Percentiles rank a stretch among this genome's conserved stretches.
phyloP scores from a whole-genome alignment of 2,888 invertebrate species.

The Pardosa pseudoannulata region DNA sequence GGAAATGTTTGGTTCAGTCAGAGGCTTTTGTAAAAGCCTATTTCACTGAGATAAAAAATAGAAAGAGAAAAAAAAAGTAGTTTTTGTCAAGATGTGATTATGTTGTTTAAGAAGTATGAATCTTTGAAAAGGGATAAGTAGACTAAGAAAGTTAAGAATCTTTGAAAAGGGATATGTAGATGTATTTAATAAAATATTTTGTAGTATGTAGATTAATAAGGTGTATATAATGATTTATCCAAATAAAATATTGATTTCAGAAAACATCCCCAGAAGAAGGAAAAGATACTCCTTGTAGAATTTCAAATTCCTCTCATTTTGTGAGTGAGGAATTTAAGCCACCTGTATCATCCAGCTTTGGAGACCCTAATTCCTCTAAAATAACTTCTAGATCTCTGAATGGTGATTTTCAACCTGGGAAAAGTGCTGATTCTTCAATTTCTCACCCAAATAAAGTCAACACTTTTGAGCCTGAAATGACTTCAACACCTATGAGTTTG shows the following conservation, averaged over 20 bases:
- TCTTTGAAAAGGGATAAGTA: too few species aligned
- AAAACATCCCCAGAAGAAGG: not conserved
- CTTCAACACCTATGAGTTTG: constrained; percentile 60
- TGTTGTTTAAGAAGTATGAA: too few species aligned
- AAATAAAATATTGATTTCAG: not conserved
- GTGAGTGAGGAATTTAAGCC: not conserved
- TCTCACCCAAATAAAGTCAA: constrained; percentile 29
- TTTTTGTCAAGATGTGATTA: too few species aligned
- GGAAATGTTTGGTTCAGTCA: too few species aligned
- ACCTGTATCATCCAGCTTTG: not conserved
- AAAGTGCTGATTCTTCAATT: not conserved
- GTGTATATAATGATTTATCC: too few species aligned
- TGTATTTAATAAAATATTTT: too few species aligned
- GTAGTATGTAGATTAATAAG: too few species aligned
- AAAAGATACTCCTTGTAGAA: not conserved
- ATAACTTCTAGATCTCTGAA: constrained; percentile 45
- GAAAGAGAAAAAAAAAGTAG: too few species aligned
- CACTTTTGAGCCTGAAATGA: constrained; percentile 63
- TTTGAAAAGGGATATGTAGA: too few species aligned
- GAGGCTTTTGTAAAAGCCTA: too few species aligned
- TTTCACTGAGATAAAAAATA: too few species aligned
- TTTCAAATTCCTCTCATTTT: not conserved
- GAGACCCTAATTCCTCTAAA: constrained; percentile 3
- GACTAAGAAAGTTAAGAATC: too few species aligned
- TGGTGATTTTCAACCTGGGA: constrained; percentile 13